phyloP scores from a whole-genome alignment of 2,113 vertebrate genomes.

The Melanerpes formicivorus region DNA sequence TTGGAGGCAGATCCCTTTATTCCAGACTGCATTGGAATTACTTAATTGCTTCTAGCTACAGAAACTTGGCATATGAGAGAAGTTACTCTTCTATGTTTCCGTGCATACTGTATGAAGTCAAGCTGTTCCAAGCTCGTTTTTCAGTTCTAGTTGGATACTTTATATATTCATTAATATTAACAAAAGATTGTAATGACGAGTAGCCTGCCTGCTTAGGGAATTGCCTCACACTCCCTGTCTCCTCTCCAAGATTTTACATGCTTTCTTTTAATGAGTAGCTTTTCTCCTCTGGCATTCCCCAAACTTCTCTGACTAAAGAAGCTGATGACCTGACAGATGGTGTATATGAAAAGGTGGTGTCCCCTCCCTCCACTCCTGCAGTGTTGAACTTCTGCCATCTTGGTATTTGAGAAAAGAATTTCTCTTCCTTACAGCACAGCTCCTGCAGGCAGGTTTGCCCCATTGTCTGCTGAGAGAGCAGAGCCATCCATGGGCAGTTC shows the following conservation, averaged over 20 bases:
- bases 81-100: neutral
- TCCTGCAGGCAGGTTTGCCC: neutral
- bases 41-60: constrained; percentile 51
- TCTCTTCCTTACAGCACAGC: neutral
- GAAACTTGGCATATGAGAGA: constrained; percentile 8
- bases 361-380: neutral
- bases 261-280: neutral
- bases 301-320: neutral
- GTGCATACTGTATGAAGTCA: neutral
- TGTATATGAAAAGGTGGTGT: neutral
- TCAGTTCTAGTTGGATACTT: neutral
- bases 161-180: neutral
- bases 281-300: neutral
- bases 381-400: neutral
- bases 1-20: constrained; percentile 26
- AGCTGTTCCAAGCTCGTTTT: neutral
- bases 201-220: neutral
- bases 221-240: neutral
- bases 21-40: constrained; percentile 5
- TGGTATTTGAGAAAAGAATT: neutral
- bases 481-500: neutral
- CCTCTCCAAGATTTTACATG: neutral
- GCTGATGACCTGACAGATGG: neutral
- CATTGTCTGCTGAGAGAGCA: neutral
- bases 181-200: neutral